These are phyloP conservation scores for Hyperoodon ampullatus DNA, from an alignment of 2,113 vertebrate species.

Conservation along the genomic window DNA sequence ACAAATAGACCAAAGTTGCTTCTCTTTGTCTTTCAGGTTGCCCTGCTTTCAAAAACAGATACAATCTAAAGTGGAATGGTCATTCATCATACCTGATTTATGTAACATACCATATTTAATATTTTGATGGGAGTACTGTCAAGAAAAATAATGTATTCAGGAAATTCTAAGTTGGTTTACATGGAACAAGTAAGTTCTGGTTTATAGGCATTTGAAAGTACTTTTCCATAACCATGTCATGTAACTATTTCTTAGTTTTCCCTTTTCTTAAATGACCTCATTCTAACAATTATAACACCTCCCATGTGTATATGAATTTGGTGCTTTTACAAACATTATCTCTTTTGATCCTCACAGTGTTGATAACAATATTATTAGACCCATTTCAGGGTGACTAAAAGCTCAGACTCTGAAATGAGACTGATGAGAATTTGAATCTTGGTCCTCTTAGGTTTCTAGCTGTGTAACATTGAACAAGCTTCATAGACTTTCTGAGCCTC, in stretches of 20 bases:
- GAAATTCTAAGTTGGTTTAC: slow-evolving; percentile 36
- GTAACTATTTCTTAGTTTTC: neutral
- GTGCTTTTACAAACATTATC: neutral
- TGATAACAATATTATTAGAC: neutral
- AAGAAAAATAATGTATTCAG: slow-evolving; percentile 26
- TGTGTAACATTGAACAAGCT: neutral
- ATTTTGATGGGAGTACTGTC: slow-evolving; percentile 22
- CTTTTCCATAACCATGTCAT: neutral
- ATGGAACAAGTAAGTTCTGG: neutral
- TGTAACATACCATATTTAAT: neutral
- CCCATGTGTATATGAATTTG: neutral
- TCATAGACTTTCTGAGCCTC: neutral
- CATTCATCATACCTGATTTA: neutral
- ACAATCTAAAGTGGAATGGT: neutral
- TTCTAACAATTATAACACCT: neutral
- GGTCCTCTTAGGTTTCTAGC: neutral
- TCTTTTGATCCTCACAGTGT: neutral
- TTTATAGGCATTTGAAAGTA: neutral
- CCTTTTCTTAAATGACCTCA: slow-evolving; percentile 30
- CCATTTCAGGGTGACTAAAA: neutral
- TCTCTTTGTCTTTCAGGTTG: neutral
- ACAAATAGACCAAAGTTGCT: neutral
- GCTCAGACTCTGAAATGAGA: neutral
- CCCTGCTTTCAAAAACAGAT: neutral
- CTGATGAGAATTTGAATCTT: neutral